Conservation (phyloP, 2,797 vertebrate species). For the Acanthurus leucopareius region DNA sequence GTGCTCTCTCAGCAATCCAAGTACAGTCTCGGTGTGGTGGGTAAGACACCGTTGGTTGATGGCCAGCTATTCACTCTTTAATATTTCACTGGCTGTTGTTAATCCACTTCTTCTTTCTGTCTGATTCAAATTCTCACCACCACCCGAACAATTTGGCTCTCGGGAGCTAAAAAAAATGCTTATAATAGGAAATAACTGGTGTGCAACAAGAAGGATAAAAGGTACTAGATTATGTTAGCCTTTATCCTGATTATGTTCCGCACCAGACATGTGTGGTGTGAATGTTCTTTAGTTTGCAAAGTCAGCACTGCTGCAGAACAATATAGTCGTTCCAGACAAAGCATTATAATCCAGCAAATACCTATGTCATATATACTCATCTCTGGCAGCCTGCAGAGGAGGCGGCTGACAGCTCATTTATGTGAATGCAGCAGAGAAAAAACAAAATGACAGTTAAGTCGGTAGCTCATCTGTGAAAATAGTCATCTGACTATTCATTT, state of each 20-base stretch:
- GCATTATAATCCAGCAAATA: constrained; percentile 54
- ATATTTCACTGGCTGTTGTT: constrained; percentile 42
- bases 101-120: constrained; percentile 45
- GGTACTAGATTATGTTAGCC: constrained; percentile 37
- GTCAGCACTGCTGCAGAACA: constrained; percentile 61
- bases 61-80: constrained; percentile 31
- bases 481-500: constrained; percentile 42
- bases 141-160: constrained; percentile 43
- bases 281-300: constrained; percentile 50
- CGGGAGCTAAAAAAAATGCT: constrained; percentile 37
- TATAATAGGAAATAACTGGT: constrained; percentile 52
- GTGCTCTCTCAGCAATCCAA: constrained; percentile 18
- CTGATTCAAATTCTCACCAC: constrained; percentile 49
- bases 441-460: constrained; percentile 46
- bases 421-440: constrained; percentile 48
- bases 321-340: constrained; percentile 55
- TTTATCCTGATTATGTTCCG: too few relatives aligned
- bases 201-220: constrained; percentile 43
- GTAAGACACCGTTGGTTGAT: constrained; percentile 33
- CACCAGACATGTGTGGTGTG: constrained; percentile 18
- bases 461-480: constrained; percentile 43
- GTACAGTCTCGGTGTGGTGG: constrained; percentile 17
- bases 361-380: constrained; percentile 35
- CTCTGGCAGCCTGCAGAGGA: constrained; percentile 24
- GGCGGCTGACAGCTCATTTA: constrained; percentile 56